phyloP scores from a whole-genome alignment of 2,113 vertebrate species.

The Gavia stellata region DNA sequence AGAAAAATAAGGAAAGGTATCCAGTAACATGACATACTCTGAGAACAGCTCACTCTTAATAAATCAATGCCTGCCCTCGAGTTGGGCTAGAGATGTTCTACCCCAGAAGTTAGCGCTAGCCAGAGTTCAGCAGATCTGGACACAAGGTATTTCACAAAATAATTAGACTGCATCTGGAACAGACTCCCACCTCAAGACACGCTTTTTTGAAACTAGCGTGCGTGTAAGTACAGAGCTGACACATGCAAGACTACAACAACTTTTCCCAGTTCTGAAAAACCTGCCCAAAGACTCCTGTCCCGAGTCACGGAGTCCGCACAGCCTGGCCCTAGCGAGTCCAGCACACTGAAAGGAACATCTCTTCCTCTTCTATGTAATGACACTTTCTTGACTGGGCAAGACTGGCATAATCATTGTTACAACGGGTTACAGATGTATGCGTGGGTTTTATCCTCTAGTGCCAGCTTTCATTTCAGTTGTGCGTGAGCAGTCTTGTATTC shows the following conservation, averaged over 20 bases:
- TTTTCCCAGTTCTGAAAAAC: not conserved
- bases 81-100: not conserved
- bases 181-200: not conserved
- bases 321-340: not conserved
- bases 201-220: not conserved
- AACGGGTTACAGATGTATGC: not conserved
- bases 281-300: not conserved
- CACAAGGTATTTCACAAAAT: not conserved
- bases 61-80: rapidly evolving
- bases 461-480: not conserved
- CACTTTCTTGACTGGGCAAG: not conserved
- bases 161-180: not conserved
- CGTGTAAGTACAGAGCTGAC: not conserved
- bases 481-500: not conserved
- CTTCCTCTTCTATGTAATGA: not conserved
- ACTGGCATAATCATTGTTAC: not conserved
- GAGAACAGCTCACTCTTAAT: not conserved
- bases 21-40: not conserved
- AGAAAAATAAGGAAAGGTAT: not conserved
- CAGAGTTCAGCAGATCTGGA: not conserved
- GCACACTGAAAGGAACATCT: not conserved
- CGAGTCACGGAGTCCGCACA: not conserved
- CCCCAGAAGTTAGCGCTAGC: not conserved
- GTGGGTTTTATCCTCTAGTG: not conserved
- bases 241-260: not conserved